These are phyloP conservation scores for Chrysotoxum bicinctum DNA, from an alignment of 2,888 invertebrate genomes.

Conservation along the genomic window DNA sequence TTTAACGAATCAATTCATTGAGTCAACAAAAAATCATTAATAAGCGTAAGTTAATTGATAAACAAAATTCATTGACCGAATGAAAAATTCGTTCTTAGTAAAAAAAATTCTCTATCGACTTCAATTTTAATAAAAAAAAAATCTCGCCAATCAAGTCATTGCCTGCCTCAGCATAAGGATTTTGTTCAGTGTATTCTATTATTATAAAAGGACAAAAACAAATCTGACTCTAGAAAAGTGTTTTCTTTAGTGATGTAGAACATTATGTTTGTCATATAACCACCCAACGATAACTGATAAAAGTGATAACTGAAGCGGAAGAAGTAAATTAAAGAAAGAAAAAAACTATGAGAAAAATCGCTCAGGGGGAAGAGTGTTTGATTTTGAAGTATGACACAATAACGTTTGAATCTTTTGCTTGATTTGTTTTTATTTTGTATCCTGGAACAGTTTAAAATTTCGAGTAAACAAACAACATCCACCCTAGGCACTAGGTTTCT, in stretches of 20 bases:
- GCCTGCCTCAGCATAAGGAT: no score
- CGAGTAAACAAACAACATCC: conserved; percentile 15
- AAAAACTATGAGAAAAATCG: neutral
- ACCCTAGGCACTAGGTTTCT: neutral
- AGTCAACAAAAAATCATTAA: no score
- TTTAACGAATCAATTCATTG: no score
- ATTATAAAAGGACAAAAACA: conserved; percentile 32
- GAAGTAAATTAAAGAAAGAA: neutral
- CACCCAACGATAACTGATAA: conserved; percentile 4
- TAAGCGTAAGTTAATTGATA: no score
- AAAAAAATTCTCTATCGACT: no score
- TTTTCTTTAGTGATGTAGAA: conserved; percentile 46
- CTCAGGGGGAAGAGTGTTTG: neutral
- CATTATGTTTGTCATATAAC: conserved; percentile 19
- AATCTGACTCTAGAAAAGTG: conserved; percentile 15
- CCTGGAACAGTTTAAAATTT: conserved; percentile 19
- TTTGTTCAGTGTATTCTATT: no score
- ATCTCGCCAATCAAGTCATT: no score
- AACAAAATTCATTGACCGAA: no score
- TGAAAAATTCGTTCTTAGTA: no score
- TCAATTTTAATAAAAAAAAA: no score
- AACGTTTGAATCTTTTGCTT: neutral
- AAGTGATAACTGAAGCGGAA: neutral
- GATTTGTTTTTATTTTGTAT: neutral
- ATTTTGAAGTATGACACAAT: conserved; percentile 24